Base-by-base conservation (phyloP, 2,888 invertebrate genomes). In the Plebejus argus region DNA sequence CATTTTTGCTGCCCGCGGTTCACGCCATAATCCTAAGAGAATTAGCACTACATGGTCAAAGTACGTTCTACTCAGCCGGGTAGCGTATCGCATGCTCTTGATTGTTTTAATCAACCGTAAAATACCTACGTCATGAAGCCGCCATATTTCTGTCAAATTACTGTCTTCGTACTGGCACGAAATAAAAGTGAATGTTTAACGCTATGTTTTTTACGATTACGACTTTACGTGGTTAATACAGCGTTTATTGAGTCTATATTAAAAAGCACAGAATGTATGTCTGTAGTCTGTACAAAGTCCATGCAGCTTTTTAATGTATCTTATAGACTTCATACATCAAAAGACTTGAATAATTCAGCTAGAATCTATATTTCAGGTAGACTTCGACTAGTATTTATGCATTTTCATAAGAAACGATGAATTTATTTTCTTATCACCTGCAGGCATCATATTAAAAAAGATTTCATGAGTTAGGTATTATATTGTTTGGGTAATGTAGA, bases 51-150 rank as follows among this genome's bases (percentile, higher is more conserved):
- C 66, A 28, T 15, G 66, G 15, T 66, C 28, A 28, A 28, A 7
- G 28, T 66, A 28, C 28, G 28, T 66, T 18, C 5, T 28, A 3
- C 28, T 33, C 15, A 20, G 66, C 28, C 18, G 66, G 66, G 28
- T 15, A 66, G 28, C 33, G 66, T 66, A 33, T 28, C 28, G 66
- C 66, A 66, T 66, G 71, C 77, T 53, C 10, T 77, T 35, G 35
- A 33, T 77, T 53, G 72, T 45, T 71, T 70, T 58, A 77, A 56
- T 77, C 53, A 77, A 35, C 71, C 77, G 58, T 70, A 45, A 66
- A 66, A 49, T 71, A 56, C 53, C 79, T 74, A 80, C 66, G 76
- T 77, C 74, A 78, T 78, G 49, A 72, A 53, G 58, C 56, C 71
- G 77, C 39, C 28, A 45, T 39, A 58, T 71, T 53, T 56, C 39